Evolutionary conservation across 2,888 invertebrate species (phyloP), one percentile per base, ranked within the genome.

Genomic region (Marronus borbonicus): DNA sequence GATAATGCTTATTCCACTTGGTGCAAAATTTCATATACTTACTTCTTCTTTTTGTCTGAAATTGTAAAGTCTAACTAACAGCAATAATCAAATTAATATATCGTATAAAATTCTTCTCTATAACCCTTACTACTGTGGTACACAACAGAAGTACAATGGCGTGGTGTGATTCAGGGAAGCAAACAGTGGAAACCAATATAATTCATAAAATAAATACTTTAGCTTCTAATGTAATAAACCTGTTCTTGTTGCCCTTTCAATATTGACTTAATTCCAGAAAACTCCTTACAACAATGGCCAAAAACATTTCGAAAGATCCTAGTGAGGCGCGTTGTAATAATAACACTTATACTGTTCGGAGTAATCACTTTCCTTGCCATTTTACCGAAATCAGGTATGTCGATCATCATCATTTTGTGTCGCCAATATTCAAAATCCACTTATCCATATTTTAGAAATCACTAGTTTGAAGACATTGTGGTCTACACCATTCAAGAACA

Each of bases 321-420:
- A 14, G 64, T 72, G 8, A 64, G 64, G n/a, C n/a, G 39, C 7
- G 52, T 72, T n/a, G 20, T 77, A 36, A 64, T 77, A 49, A 60
- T 62, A 5, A 52, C 72, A 39, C 52, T 77, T 14, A 2, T 72
- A n/a, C 12, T 64, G 12, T 65, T 64, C 20, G 39, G 72, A 12
- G 50, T 44, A 39, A 60, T 72, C 5, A 72, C 62, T 4, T 70
- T 72, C 31, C 3, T 77, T 2, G 7, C 64, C 2, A 36, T 77
- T 24, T 31, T 72, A 50, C 70, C 77, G 36, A 31, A 50, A 20
- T 58, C 62, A 72, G 72, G 77, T 77, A 77, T 20, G 7, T 20
- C 20, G 4, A 1, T 58, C 20, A 8, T 7, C 12, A 14, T 62
- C 14, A 62, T 28, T 28, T 10, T 7, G 1, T 8, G 0, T 28